phyloP scores from a whole-genome alignment of 2,888 invertebrate species.

The Ophioninae sp. region DNA sequence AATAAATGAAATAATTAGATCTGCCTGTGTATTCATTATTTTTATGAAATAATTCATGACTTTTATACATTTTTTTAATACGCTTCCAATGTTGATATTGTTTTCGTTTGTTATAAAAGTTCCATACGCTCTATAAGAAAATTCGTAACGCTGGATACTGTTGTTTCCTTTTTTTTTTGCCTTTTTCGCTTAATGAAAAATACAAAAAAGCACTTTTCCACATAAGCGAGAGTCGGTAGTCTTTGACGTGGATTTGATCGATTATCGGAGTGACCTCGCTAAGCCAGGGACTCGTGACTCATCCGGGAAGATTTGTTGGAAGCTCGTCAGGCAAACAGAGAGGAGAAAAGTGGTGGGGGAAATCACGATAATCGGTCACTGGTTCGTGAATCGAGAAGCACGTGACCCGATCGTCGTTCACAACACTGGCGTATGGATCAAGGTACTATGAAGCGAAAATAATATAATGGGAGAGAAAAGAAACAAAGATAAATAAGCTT shows the following conservation, averaged over 20 bases:
- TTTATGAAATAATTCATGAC: background rate
- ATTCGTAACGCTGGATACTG: background rate
- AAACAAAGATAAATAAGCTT: constrained; percentile 8
- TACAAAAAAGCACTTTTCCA: background rate
- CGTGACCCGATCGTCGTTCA: constrained; percentile 32
- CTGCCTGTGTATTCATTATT: background rate
- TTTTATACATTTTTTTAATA: background rate
- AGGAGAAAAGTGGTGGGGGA: constrained; percentile 6
- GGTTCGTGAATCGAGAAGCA: constrained; percentile 40
- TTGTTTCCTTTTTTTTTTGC: background rate
- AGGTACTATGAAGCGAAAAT: background rate
- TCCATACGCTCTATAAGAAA: background rate
- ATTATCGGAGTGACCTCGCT: constrained; percentile 51
- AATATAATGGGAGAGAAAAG: background rate
- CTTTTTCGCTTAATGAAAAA: background rate
- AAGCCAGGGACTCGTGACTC: constrained; percentile 52
- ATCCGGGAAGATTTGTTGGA: constrained; percentile 32
- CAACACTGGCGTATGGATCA: constrained; percentile 1
- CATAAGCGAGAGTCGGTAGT: background rate
- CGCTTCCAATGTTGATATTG: background rate
- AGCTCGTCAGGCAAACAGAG: constrained; percentile 33
- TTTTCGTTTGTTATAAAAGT: background rate
- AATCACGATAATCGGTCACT: constrained; percentile 58
- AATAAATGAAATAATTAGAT: background rate
- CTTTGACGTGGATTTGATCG: constrained; percentile 1